Evolutionary conservation across 2,113 vertebrate species (phyloP), one percentile per base, ranked within the genome.

Genomic region (Cyanoderma ruficeps): DNA sequence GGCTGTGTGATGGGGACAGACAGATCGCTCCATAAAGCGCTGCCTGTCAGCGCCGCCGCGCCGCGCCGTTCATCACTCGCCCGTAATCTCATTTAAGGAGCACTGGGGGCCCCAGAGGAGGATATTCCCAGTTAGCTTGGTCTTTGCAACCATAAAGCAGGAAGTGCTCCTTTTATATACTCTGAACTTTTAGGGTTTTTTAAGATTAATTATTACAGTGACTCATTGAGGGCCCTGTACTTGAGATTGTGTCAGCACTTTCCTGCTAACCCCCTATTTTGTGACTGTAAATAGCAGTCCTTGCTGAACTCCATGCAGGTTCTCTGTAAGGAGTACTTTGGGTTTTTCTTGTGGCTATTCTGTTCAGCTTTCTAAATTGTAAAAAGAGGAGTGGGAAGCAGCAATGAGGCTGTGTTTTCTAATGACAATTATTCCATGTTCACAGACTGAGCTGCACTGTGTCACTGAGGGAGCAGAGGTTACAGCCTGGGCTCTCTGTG

Each of bases 21-120:
- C 98, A 96, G 97, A 98, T 96, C 96, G 97, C 94, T 77, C 98
- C 88, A 98, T 98, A 98, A 98, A 98, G 98, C 4, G 98, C 97
- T 96, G 98, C 98, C 68, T 96, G 98, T 98, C 98, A 97, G 92
- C 20, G 75, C 97, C 22, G 98, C 83, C 98, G 70, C 61, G 92
- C 59, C 31, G 33, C 6, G 16, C 98, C 56, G 59, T 96, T 82
- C 98, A 98, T 98, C 98, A 98, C 98, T 90, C 96, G 94, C 30
- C 96, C 90, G 96, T 97, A 96, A 98, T 97, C 98, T 98, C 98
- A 98, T 98, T 98, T 98, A 98, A 97, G 98, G 77, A 98, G 95
- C 97, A 78, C 46, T 46, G 78, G 23, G 87, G 96, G 83, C 98
- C 97, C 97, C 1, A 17, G 91, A 97, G 98, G 96, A 97, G 96